phyloP scores from a whole-genome alignment of 2,797 vertebrate genomes.

The Hippocampus kuda region DNA sequence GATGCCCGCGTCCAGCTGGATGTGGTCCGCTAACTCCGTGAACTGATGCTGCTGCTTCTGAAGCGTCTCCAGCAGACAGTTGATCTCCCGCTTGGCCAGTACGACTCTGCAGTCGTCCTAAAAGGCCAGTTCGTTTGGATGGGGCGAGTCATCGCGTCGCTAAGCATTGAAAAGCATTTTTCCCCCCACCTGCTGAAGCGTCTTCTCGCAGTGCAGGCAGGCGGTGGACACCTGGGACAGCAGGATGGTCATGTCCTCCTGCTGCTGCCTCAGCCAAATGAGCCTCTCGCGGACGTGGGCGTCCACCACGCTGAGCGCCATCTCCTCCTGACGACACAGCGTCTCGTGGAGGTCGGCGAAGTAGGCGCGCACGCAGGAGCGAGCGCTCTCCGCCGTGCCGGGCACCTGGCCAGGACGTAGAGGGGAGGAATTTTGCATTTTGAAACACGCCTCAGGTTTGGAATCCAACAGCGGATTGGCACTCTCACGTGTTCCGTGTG shows the following conservation, averaged over 20 bases:
- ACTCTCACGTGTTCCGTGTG: conserved; percentile 88
- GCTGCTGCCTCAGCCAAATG: conserved; percentile 96
- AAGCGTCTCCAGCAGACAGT: conserved; percentile 83
- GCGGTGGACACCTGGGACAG: conserved; percentile 96
- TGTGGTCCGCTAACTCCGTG: conserved; percentile 91
- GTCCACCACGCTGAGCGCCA: conserved; percentile 96
- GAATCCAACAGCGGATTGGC: too few relatives aligned
- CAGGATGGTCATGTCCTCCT: conserved; percentile 98
- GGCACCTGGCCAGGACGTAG: conserved; percentile 68
- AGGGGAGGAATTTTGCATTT: not conserved
- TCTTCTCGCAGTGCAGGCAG: conserved; percentile 97
- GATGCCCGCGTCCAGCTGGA: conserved; percentile 93
- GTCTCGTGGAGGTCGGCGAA: conserved; percentile 97
- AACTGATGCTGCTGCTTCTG: conserved; percentile 99
- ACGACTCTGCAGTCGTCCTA: conserved; percentile 98
- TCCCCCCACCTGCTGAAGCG: conserved; percentile 82
- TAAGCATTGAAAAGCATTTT: not conserved
- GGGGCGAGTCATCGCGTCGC: not conserved
- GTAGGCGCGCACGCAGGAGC: conserved; percentile 92
- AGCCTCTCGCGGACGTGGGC: conserved; percentile 92
- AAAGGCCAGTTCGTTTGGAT: not conserved
- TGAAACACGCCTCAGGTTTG: too few relatives aligned
- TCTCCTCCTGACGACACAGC: conserved; percentile 95
- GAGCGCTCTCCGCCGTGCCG: conserved; percentile 91
- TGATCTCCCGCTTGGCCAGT: conserved; percentile 94